Evolutionary conservation across 2,797 vertebrate genomes (phyloP).

Genomic region (Scomberomorus guttatus): DNA sequence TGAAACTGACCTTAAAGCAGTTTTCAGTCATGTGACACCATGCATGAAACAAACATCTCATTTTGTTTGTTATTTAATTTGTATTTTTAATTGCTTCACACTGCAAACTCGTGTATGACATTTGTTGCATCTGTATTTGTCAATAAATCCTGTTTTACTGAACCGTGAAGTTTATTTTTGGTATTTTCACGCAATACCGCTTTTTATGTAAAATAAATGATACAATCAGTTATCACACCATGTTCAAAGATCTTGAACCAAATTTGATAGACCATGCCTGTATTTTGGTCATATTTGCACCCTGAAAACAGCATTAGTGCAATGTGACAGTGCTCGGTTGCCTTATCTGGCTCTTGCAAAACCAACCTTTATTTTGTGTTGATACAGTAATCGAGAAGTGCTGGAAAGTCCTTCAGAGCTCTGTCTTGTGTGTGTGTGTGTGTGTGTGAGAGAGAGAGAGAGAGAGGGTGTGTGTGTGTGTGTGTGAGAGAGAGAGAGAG

Average conservation of each 20-base stretch:
- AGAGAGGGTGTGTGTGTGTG: neutral
- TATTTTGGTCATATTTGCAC: neutral
- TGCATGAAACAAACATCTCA: neutral
- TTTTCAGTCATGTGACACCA: neutral
- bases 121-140: neutral
- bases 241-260: neutral
- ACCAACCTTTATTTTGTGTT: slow-evolving; percentile 16
- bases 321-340: neutral
- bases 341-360: slow-evolving; percentile 13
- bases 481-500: neutral
- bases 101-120: neutral
- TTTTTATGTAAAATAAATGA: neutral
- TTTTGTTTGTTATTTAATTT: neutral
- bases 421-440: neutral
- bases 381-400: slow-evolving; percentile 31
- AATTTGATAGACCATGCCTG: neutral
- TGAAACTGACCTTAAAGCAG: neutral
- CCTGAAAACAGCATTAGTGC: slow-evolving; percentile 1
- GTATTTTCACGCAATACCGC: neutral
- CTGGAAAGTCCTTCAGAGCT: neutral
- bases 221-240: neutral
- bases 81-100: neutral
- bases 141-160: neutral
- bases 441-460: neutral
- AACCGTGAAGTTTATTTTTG: neutral